phyloP scores from a whole-genome alignment of 2,888 invertebrate genomes.

The Parelbella ahira region DNA sequence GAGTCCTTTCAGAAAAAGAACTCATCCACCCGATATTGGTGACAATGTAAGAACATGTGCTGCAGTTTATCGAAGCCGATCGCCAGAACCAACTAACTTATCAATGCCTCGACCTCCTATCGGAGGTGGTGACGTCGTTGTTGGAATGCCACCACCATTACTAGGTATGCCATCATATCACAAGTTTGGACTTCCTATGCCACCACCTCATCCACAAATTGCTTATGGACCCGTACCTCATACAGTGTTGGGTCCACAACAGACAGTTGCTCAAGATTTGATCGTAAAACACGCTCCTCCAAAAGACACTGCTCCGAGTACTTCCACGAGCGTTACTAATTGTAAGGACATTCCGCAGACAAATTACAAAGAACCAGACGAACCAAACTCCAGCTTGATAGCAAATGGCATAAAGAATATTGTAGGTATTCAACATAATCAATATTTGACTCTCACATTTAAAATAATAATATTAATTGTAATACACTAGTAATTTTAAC shows the following conservation, averaged over 20 bases:
- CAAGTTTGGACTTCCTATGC: slow-evolving; percentile 71
- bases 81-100: slow-evolving; percentile 75
- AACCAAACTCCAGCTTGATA: slow-evolving; percentile 59
- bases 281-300: slow-evolving; percentile 77
- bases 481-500: too few relatives aligned
- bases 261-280: slow-evolving; percentile 75
- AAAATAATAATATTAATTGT: too few relatives aligned
- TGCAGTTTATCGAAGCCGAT: slow-evolving; percentile 63
- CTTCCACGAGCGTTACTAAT: slow-evolving; percentile 61
- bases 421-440: slow-evolving; percentile 73
- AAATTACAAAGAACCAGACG: slow-evolving; percentile 48
- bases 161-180: slow-evolving; percentile 72
- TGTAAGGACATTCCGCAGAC: slow-evolving; percentile 51
- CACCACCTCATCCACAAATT: slow-evolving; percentile 70
- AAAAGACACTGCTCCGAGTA: slow-evolving; percentile 61
- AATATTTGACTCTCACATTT: too few relatives aligned
- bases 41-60: slow-evolving; percentile 65
- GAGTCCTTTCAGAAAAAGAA: slow-evolving; percentile 79
- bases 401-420: slow-evolving; percentile 75
- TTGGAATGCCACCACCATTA: slow-evolving; percentile 62
- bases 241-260: slow-evolving; percentile 66
- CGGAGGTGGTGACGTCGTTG: slow-evolving; percentile 54
- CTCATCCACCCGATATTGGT: slow-evolving; percentile 75
- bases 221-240: slow-evolving; percentile 62
- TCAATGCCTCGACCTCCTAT: slow-evolving; percentile 65